Conservation (phyloP, 1,140 invertebrate genomes). For the Radopholus similis region DNA sequence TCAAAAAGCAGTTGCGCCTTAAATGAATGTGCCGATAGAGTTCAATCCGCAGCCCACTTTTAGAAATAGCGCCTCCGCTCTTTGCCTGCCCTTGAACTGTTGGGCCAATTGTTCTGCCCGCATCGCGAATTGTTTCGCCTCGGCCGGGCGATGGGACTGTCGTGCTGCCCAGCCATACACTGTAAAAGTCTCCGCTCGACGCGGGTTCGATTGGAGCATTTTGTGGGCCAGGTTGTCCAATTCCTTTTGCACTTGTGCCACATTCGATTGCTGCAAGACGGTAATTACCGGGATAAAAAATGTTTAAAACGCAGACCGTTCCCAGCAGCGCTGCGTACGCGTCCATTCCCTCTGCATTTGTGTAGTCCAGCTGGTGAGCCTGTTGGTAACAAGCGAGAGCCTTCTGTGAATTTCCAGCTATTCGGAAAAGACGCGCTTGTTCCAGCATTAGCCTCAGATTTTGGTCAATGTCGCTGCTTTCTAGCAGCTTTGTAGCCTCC, state of each 20-base stretch:
- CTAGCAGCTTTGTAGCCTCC: slow-evolving; percentile 8
- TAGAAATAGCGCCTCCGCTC: neutral
- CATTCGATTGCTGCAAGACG: neutral
- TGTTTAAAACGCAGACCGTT: neutral
- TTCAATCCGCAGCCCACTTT: neutral
- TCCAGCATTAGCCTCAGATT: slow-evolving; percentile 9
- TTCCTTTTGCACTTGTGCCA: neutral
- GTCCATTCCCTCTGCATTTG: slow-evolving; percentile 20
- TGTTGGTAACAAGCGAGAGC: slow-evolving; percentile 9
- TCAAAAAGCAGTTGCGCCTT: slow-evolving; percentile 10
- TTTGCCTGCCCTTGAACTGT: neutral
- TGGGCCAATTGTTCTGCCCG: slow-evolving; percentile 8
- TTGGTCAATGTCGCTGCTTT: neutral
- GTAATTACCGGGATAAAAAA: slow-evolving; percentile 1
- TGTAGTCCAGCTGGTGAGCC: slow-evolving; percentile 5
- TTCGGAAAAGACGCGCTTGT: slow-evolving; percentile 7
- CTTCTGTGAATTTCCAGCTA: slow-evolving; percentile 6
- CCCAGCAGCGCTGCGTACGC: slow-evolving; percentile 9
- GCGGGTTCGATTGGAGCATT: slow-evolving; percentile 7
- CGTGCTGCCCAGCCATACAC: slow-evolving; percentile 10
- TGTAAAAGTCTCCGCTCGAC: neutral
- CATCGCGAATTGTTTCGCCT: slow-evolving; percentile 6
- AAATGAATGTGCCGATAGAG: neutral
- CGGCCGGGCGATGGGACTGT: neutral
- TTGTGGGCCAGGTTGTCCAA: slow-evolving; percentile 9